Percentiles rank a stretch among this genome's conserved stretches.
Conservation (phyloP, 2,113 vertebrate genomes). For the Tautogolabrus adspersus region DNA sequence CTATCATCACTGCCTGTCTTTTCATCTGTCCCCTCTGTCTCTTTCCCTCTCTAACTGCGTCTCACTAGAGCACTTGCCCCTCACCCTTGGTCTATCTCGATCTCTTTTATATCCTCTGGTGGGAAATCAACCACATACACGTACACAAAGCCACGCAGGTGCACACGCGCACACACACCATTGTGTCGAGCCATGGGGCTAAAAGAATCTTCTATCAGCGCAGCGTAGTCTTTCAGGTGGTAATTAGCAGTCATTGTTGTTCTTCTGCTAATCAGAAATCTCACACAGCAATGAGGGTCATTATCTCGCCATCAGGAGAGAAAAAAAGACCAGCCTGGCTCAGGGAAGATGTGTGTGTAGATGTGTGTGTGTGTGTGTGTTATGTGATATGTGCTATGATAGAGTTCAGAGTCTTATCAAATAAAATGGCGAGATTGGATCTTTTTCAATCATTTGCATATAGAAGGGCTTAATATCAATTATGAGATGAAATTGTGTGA, state of each 20-base stretch:
- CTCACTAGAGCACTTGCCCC: conserved; percentile 51
- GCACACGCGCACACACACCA: conserved; percentile 25
- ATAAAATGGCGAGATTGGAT: conserved; percentile 65
- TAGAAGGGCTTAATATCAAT: conserved; percentile 70
- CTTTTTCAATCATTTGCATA: conserved; percentile 67
- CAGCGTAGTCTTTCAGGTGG: conserved; percentile 76
- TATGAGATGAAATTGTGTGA: conserved; percentile 61
- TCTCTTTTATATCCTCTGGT: conserved; percentile 64
- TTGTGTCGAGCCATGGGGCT: conserved; percentile 50
- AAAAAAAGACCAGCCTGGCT: conserved; percentile 55
- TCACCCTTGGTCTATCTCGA: conserved; percentile 48
- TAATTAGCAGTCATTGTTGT: conserved; percentile 83
- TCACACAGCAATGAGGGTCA: conserved; percentile 73
- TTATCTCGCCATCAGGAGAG: conserved; percentile 74
- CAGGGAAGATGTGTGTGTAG: conserved; percentile 17
- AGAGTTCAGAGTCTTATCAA: conserved; percentile 49
- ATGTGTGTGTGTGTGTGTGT: not conserved
- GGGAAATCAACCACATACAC: conserved; percentile 64
- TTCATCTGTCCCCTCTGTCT: conserved; percentile 37
- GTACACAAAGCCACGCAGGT: conserved; percentile 40
- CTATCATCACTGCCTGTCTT: conserved; percentile 54
- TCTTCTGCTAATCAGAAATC: conserved; percentile 80
- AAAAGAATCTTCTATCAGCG: conserved; percentile 72
- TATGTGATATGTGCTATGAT: conserved; percentile 60
- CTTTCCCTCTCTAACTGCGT: conserved; percentile 30